These are phyloP conservation scores for Valencia hispanica DNA, from an alignment of 2,797 vertebrate genomes.

Conservation along the genomic window DNA sequence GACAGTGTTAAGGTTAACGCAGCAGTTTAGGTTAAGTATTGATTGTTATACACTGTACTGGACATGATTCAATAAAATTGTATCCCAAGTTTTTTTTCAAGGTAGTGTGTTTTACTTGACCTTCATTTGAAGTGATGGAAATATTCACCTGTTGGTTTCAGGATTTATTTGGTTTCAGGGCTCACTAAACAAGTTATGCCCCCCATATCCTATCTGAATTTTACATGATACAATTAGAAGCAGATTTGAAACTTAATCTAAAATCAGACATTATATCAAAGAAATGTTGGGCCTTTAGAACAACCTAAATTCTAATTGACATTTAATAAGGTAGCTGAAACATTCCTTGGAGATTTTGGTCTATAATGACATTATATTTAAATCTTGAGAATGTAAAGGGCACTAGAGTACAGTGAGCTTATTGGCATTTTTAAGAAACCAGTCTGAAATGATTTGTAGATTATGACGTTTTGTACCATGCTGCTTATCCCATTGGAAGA, in stretches of 20 bases:
- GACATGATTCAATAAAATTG: slow-evolving; percentile 38
- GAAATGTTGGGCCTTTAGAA: not conserved
- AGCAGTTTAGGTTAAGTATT: slow-evolving; percentile 47
- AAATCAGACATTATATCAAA: not conserved
- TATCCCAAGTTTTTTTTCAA: slow-evolving; percentile 36
- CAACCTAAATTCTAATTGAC: not conserved
- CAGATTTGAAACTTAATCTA: not conserved
- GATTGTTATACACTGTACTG: slow-evolving; percentile 40
- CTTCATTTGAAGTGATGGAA: slow-evolving; percentile 32
- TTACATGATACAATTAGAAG: not conserved
- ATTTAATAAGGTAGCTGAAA: not conserved
- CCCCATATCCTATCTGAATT: not conserved
- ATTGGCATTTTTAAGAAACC: not conserved
- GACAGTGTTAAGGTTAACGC: slow-evolving; percentile 54
- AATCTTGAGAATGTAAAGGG: not conserved
- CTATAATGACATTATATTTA: not conserved
- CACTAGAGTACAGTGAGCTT: not conserved
- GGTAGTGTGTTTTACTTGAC: slow-evolving; percentile 34
- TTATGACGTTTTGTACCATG: not conserved
- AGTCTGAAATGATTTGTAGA: not conserved
- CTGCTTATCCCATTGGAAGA: not conserved
- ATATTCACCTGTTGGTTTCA: slow-evolving; percentile 16
- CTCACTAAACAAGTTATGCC: not conserved
- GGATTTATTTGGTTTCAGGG: slow-evolving; percentile 22
- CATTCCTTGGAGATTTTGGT: not conserved